Evolutionary conservation across 2,797 vertebrate genomes (phyloP), one percentile per base, ranked within the genome.

Genomic region (Hippoglossus hippoglossus): DNA sequence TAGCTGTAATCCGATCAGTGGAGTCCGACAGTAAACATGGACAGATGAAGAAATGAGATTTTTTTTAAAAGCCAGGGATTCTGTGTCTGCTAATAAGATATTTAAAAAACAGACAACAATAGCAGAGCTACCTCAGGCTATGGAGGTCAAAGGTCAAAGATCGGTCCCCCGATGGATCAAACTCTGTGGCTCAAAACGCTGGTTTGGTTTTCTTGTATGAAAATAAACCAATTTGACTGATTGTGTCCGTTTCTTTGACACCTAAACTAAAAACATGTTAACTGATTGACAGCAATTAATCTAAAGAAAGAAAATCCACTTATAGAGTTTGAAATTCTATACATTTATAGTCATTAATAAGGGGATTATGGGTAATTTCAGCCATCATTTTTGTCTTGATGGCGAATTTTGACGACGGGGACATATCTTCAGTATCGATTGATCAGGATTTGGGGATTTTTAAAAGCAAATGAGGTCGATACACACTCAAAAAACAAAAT

Each of bases 1-100:
- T 80, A 81, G 67, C 71, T 83, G 72, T 85, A 85, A 90, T 86
- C 58, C 13, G 34, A 90, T 87, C 78, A 79, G 53, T 12, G 3
- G 58, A 52, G 61, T 65, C 73, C 63, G 79, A 83, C 70, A 80
- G 80, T 76, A 83, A 83, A 89, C 85, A 89, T 58, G 67, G 80
- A 73, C 73, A 60, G 80, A 25, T 71, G 57, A 56, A 82, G 68
- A 78, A 84, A 88, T 84, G 50, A 55, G 71, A 77, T 83, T 73
- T 77, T 22, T 19, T 3, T 0, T 66, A 64, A 70, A 65, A 73
- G 75, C 36, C 53, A 0, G 60, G 49, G 68, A 65, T 39, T 70
- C 22, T 72, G 18, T 41, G 55, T 67, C 56, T 63, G 64, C 46
- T 41, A 47, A 50, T 34, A 6, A 46, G 46, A 31, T 58, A 39